Evolutionary conservation across 2,113 vertebrate genomes (phyloP), one percentile per base, ranked within the genome.

Genomic region (Eurystomus gularis): DNA sequence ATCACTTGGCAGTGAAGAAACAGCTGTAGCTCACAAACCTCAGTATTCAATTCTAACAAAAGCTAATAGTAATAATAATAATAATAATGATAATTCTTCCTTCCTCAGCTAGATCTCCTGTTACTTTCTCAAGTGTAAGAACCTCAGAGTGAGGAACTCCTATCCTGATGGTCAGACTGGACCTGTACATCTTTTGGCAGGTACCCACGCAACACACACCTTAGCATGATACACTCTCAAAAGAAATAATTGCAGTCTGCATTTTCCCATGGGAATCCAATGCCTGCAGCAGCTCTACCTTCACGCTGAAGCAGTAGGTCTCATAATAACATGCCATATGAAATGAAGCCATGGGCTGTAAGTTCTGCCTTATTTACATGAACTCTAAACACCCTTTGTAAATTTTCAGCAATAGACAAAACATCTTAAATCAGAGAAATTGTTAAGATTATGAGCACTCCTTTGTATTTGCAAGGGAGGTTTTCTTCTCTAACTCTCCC

Each of bases 361-460:
- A 89, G 52, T 48, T 85, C 69, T 89, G 21, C 73, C 42, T 87
- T 29, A 65, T 91, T 94, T 87, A 72, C 17, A 28, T 73, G 65
- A 96, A 91, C 54, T 84, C 31, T 58, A 69, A 79, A 42, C 61
- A 54, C 19, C 80, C 81, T 82, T 52, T 33, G 46, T 61, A 85
- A 93, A 89, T 77, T 49, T 91, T 49, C 84, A 86, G n/a, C 90
- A 66, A 80, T 57, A 94, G 95, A 92, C 93, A 93, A 94, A 96
- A 95, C 93, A 94, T 80, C 66, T 88, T 75, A 72, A 88, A 83
- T 62, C 61, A 94, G 82, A 82, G 75, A 73, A 91, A 85, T 73
- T 91, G 75, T 52, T 79, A 76, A 68, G 64, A 91, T 70, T 51
- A 76, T 51, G 58, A 96, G 52, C 31, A 55, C 23, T 35, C 52